Evolutionary conservation across 2,797 vertebrate species (phyloP), one percentile per base, ranked within the genome.

Genomic region (Rhynchotus rufescens): DNA sequence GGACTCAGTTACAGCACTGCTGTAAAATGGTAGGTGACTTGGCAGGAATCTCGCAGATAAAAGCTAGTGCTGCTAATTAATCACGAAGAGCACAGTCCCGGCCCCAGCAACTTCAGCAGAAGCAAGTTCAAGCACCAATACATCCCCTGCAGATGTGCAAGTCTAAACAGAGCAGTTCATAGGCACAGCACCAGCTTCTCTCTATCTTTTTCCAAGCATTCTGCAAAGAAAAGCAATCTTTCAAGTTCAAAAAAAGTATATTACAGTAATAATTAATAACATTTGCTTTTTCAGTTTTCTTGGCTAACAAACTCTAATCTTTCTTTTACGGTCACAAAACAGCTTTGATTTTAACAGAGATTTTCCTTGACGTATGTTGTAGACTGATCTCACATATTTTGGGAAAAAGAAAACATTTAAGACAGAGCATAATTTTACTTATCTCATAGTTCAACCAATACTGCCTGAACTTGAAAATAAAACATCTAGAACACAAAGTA

Each of bases 71-170:
- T 84, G 74, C 72, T 90, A 82, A 93, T 94, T 86, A 68, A 91
- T 88, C 89, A 79, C 75, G 51, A 12, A 0, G 65, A 86, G 79
- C 40, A 75, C 61, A 90, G 1, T 52, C 42, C 80, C 44, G 47
- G 80, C 77, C 86, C 56, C 64, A 5, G 69, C 12, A 51, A 38
- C 80, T 90, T 52, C 92, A 85, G 75, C 84, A 66, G 91, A 66
- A 93, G 91, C 88, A 85, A 88, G 88, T 92, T 95, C 66, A 83
- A 95, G 96, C 94, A 83, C 68, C 7, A 11, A 4, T 66, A 32
- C 5, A 87, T 89, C 90, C 95, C 93, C 90, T 68, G 79, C 38
- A 95, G 94, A 93, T 73, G 83, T 69, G 86, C 88, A 83, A 69
- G 93, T 94, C 93, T 82, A 89, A 94, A 95, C 93, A 92, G 57